A percentile compares a stretch with the other conserved stretches of the same genome.
phyloP scores from a whole-genome alignment of 2,888 invertebrate species.

The Lamellibrachia columna region DNA sequence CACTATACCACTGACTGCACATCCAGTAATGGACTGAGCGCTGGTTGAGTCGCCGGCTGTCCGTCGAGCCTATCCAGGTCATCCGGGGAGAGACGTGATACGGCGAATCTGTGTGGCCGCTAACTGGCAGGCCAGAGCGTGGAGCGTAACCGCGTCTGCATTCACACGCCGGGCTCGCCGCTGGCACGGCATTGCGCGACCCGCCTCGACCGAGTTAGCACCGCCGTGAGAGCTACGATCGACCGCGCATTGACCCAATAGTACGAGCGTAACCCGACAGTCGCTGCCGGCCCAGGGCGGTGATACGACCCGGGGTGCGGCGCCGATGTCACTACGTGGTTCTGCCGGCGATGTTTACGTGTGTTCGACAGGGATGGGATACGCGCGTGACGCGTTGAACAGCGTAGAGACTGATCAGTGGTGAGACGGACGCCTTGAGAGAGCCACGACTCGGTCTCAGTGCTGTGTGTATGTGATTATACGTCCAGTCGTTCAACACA shows the following conservation, averaged over 20 bases:
- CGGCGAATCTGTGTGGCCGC: slow-evolving; percentile 2
- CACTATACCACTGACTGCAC: background rate
- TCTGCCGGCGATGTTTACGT: background rate
- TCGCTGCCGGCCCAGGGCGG: background rate
- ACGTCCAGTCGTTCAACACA: background rate
- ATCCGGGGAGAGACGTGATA: background rate
- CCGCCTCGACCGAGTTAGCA: background rate
- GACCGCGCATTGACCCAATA: too few relatives aligned
- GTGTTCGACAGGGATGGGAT: background rate
- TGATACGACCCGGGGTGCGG: too few relatives aligned
- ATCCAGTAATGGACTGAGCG: background rate
- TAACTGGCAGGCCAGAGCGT: background rate
- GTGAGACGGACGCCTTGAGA: background rate
- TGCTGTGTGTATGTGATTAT: background rate
- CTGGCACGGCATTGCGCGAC: background rate
- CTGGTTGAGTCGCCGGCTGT: background rate
- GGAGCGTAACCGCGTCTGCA: background rate
- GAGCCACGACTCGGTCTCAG: background rate
- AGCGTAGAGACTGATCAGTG: background rate
- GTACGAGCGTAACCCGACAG: background rate
- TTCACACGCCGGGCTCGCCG: background rate
- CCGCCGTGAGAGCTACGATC: too few relatives aligned
- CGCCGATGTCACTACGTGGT: background rate
- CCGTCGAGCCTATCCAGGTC: background rate
- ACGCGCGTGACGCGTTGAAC: background rate